Conservation (phyloP, 2,797 vertebrate genomes). For the Macropodus opercularis region DNA sequence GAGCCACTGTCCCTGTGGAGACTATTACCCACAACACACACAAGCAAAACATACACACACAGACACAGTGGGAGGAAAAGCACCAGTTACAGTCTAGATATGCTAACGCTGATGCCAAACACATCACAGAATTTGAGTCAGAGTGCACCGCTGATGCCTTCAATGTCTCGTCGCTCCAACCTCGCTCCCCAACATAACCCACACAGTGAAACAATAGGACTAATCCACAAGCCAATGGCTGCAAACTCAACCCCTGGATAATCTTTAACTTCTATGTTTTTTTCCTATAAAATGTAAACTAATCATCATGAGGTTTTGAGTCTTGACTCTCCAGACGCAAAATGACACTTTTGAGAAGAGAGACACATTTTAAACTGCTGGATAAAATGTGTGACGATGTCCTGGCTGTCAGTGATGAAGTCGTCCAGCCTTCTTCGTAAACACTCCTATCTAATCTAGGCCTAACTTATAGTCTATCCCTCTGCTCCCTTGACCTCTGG, state of each 20-base stretch:
- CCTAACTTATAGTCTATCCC: constrained; percentile 18
- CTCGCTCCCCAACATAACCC: not conserved
- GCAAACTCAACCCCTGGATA: not conserved
- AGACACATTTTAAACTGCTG: too few species aligned
- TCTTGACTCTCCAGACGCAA: not conserved
- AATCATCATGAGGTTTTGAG: not conserved
- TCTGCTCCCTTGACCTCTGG: constrained; percentile 44
- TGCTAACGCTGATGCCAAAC: constrained; percentile 4
- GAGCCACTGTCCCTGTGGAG: constrained; percentile 31
- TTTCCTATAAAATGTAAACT: too few species aligned
- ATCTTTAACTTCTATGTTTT: too few species aligned
- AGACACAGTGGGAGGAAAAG: not conserved
- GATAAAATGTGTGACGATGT: too few species aligned
- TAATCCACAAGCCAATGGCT: not conserved
- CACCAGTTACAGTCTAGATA: constrained; percentile 22
- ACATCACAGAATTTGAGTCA: not conserved
- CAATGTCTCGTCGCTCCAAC: not conserved
- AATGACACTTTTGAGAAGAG: too few species aligned
- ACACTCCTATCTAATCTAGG: constrained; percentile 53
- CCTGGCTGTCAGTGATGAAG: constrained; percentile 33
- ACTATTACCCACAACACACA: constrained; percentile 28
- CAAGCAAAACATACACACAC: not conserved
- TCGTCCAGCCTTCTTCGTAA: constrained; percentile 48
- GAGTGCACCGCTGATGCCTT: not conserved
- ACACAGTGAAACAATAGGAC: not conserved